Conservation (phyloP, 2,797 vertebrate species). For the Helostoma temminkii region DNA sequence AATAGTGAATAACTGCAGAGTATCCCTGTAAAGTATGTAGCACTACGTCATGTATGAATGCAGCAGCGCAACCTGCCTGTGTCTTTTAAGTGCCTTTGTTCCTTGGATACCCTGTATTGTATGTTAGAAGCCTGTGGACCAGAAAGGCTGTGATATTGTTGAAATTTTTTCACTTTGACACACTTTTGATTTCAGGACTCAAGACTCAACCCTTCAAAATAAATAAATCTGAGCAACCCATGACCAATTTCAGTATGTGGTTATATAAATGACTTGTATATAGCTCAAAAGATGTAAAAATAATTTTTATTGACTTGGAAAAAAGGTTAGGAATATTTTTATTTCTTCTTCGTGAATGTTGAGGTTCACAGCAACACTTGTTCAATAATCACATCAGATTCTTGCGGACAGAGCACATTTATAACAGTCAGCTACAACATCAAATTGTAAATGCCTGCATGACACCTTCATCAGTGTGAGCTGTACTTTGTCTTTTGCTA, state of each 20-base stretch:
- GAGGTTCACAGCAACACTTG: not conserved
- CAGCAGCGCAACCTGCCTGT: not conserved
- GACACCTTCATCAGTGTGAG: not conserved
- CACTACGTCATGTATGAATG: not conserved
- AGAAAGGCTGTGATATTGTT: conserved; percentile 7
- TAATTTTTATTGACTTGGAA: conserved; percentile 13
- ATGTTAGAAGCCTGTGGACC: not conserved
- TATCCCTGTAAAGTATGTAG: not conserved
- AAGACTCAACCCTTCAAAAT: conserved; percentile 29
- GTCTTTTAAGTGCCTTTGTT: not conserved
- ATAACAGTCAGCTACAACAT: not conserved
- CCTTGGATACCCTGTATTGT: not conserved
- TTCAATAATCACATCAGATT: not conserved
- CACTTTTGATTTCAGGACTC: conserved; percentile 36
- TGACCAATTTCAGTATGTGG: conserved; percentile 30
- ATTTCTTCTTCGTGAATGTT: conserved; percentile 2
- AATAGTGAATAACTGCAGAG: not conserved
- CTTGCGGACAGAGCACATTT: not conserved
- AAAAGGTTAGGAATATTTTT: conserved; percentile 36
- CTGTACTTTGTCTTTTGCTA: not conserved
- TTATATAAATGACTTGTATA: conserved; percentile 32
- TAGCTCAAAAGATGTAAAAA: not conserved
- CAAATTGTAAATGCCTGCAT: not conserved
- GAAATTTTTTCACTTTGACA: conserved; percentile 16
- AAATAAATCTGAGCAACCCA: conserved; percentile 21